These are phyloP conservation scores for Sinocyclocheilus grahami DNA, from an alignment of 2,113 vertebrate genomes.

Conservation along the genomic window DNA sequence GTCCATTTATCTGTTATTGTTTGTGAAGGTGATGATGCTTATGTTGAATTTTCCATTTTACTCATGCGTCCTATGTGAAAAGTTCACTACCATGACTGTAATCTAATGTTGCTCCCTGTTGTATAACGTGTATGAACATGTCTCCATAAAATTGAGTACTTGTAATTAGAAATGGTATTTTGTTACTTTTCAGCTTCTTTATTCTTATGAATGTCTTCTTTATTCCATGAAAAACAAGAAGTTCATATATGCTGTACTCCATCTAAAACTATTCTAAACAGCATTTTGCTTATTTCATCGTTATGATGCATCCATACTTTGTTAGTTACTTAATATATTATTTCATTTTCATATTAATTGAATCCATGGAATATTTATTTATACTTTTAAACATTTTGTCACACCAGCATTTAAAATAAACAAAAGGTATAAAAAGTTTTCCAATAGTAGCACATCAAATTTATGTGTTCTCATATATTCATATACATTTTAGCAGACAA, in stretches of 20 bases:
- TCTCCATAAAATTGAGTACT: conserved; percentile 14
- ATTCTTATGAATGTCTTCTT: neutral
- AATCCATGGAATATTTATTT: neutral
- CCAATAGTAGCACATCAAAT: neutral
- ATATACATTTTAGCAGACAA: neutral
- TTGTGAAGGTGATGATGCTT: neutral
- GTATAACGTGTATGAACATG: conserved; percentile 15
- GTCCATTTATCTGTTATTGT: neutral
- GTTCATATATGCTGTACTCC: neutral
- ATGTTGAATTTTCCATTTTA: neutral
- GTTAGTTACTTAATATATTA: neutral
- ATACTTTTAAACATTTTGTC: neutral
- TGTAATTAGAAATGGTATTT: neutral
- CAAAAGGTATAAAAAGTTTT: neutral
- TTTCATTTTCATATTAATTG: too few relatives aligned
- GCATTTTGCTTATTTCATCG: neutral
- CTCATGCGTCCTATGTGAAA: neutral
- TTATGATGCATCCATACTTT: neutral
- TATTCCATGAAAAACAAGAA: neutral
- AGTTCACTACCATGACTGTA: neutral
- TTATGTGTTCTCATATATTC: neutral
- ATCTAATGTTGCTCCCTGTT: conserved; percentile 19
- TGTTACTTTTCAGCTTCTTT: neutral
- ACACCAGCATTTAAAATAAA: neutral
- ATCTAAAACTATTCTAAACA: neutral